phyloP scores from a whole-genome alignment of 2,797 vertebrate genomes.

The Danio albolineatus region DNA sequence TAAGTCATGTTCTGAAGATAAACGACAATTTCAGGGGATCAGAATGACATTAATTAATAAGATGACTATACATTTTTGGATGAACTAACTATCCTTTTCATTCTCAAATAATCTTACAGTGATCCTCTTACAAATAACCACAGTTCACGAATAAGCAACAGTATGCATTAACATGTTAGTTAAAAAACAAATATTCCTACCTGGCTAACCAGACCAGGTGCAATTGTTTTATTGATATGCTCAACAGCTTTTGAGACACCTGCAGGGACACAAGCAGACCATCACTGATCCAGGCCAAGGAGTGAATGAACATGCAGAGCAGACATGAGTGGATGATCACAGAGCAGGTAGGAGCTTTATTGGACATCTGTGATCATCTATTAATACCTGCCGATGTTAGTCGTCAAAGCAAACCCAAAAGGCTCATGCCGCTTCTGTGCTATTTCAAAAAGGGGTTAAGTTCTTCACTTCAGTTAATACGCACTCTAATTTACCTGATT shows the following conservation, averaged over 20 bases:
- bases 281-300: conserved; percentile 81
- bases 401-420: conserved; percentile 70
- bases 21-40: no score
- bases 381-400: conserved; percentile 70
- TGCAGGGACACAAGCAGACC: conserved; percentile 94
- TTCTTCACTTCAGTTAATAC: conserved; percentile 55
- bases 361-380: conserved; percentile 72
- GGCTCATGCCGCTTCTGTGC: conserved; percentile 74
- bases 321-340: conserved; percentile 78
- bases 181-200: conserved; percentile 88
- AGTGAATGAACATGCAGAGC: conserved; percentile 76
- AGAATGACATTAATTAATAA: no score
- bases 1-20: no score
- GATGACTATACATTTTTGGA: no score
- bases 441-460: conserved; percentile 47
- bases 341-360: conserved; percentile 46
- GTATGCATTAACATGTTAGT: conserved; percentile 67
- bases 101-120: conserved; percentile 23
- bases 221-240: conserved; percentile 99
- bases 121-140: conserved; percentile 1
- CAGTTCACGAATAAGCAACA: conserved; percentile 20
- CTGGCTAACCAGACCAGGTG: conserved; percentile 97
- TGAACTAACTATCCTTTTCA: no score
- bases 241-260: conserved; percentile 99
- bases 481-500: conserved; percentile 92